These are phyloP conservation scores for Brachionus rubens DNA, from an alignment of 1,140 invertebrate genomes.

Conservation along the genomic window DNA sequence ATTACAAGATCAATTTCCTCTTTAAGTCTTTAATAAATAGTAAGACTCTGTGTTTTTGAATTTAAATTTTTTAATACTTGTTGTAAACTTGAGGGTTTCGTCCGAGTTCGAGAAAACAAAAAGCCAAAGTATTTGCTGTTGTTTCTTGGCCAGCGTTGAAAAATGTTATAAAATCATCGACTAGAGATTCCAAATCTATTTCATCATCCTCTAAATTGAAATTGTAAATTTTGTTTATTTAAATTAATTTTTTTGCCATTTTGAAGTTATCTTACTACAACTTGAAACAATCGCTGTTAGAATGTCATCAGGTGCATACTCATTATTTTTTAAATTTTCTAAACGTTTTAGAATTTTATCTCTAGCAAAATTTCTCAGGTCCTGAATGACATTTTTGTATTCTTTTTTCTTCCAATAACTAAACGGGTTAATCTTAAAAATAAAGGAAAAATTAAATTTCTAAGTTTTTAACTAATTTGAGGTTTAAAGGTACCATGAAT, in stretches of 20 bases:
- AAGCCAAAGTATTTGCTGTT: conserved; percentile 28
- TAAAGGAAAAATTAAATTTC: background rate
- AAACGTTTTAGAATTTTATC: conserved; percentile 21
- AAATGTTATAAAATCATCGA: conserved; percentile 43
- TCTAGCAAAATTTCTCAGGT: conserved; percentile 3
- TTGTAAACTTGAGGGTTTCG: background rate
- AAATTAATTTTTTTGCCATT: background rate
- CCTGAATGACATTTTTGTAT: background rate
- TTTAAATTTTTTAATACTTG: background rate
- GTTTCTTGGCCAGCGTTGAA: conserved; percentile 42
- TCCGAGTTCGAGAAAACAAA: conserved; percentile 10
- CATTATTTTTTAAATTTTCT: background rate
- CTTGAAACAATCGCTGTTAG: conserved; percentile 13
- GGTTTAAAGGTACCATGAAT: conserved; percentile 8
- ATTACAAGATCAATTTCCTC: conserved; percentile 30
- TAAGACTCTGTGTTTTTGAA: background rate
- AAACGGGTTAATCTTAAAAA: background rate
- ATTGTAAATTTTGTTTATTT: too few relatives aligned
- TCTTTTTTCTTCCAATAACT: conserved; percentile 10
- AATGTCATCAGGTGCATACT: conserved; percentile 9
- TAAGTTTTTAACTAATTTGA: background rate
- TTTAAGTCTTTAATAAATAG: conserved; percentile 4
- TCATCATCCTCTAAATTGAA: conserved; percentile 21
- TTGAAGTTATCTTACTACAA: background rate
- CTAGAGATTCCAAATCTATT: conserved; percentile 19